Conservation (phyloP, 2,113 vertebrate genomes). For the Acanthochromis polyacanthus region DNA sequence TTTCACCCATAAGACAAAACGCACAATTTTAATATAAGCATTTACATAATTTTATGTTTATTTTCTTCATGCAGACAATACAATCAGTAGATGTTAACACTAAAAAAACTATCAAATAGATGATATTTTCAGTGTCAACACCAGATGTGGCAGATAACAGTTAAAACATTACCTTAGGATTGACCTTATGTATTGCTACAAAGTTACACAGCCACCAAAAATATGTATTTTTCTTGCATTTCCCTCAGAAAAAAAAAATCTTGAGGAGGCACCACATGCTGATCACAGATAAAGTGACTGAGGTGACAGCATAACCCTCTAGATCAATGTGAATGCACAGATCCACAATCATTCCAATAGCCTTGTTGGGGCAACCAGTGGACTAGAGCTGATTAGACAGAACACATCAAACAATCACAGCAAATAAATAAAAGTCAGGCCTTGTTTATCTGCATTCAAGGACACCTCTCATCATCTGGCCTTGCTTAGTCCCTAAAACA, state of each 20-base stretch:
- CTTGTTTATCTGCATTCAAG: constrained; percentile 67
- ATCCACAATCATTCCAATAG: constrained; percentile 7
- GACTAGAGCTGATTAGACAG: constrained; percentile 47
- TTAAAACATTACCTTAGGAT: constrained; percentile 23
- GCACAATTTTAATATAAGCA: background rate
- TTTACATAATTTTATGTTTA: background rate
- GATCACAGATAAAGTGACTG: constrained; percentile 3
- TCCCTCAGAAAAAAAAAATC: background rate
- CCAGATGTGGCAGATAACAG: constrained; percentile 13
- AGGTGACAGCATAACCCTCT: constrained; percentile 30
- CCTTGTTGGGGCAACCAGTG: constrained; percentile 32
- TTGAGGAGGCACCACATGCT: constrained; percentile 19
- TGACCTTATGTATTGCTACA: constrained; percentile 5
- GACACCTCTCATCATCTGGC: constrained; percentile 61
- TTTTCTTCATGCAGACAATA: background rate
- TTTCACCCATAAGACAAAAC: background rate
- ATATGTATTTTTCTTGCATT: constrained; percentile 30
- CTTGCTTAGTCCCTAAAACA: constrained; percentile 59
- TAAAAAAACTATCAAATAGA: constrained; percentile 21
- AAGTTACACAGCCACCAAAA: constrained; percentile 11
- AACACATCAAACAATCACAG: constrained; percentile 53
- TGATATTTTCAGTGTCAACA: constrained; percentile 15
- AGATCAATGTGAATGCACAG: constrained; percentile 15
- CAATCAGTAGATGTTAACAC: constrained; percentile 3
- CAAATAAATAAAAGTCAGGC: constrained; percentile 63